phyloP scores from a whole-genome alignment of 35 echinoderm and acorn worm genomes.

The Heliocidaris tuberculata region DNA sequence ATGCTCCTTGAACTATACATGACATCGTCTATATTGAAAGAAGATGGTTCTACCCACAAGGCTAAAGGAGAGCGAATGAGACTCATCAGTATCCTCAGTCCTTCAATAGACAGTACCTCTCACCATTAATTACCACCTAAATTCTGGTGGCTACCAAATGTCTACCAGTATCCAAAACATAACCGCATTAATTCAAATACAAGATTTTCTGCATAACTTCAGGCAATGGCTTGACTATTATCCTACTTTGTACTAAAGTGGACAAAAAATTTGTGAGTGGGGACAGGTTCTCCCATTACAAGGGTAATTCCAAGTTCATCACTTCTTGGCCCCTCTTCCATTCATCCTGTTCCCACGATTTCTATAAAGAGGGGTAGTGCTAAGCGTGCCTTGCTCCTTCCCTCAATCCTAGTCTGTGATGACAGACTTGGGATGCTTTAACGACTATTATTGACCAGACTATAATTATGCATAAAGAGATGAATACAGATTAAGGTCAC shows the following conservation, averaged over 20 bases:
- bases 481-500: neutral
- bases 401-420: neutral
- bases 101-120: neutral
- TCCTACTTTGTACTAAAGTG: neutral
- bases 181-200: neutral
- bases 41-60: neutral
- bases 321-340: constrained; percentile 7
- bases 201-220: neutral
- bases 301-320: neutral
- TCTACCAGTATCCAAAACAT: neutral
- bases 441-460: neutral
- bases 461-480: neutral
- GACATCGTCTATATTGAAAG: neutral
- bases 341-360: constrained; percentile 9
- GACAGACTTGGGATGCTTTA: neutral
- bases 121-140: neutral
- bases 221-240: neutral
- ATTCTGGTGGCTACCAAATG: neutral
- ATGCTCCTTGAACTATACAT: neutral
- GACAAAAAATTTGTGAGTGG: neutral
- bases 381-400: neutral
- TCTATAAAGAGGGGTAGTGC: neutral
- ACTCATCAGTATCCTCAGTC: neutral
- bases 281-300: neutral
- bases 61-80: neutral